These are phyloP conservation scores for Scaptomyza tumidula DNA, from an alignment of 2,888 invertebrate genomes.

Conservation along the genomic window DNA sequence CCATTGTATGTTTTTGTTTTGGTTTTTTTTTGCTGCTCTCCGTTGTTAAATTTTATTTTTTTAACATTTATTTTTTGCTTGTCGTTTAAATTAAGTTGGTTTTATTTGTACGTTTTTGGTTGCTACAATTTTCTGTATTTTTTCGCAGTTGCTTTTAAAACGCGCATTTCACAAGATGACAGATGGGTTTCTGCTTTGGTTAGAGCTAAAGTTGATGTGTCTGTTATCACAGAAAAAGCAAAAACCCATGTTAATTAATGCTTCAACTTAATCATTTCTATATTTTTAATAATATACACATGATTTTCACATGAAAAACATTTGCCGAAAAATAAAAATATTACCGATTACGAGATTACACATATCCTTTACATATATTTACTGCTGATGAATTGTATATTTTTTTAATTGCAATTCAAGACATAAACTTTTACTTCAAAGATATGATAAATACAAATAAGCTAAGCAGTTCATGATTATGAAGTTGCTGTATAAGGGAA, in stretches of 20 bases:
- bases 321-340: background rate
- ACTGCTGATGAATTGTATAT: background rate
- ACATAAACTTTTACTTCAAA: background rate
- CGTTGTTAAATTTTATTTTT: constrained; percentile 34
- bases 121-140: constrained; percentile 8
- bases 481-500: too few relatives aligned
- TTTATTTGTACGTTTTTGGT: constrained; percentile 29
- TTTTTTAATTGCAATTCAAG: too few relatives aligned
- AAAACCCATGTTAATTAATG: background rate
- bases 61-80: constrained; percentile 46
- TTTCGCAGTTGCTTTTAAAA: constrained; percentile 27
- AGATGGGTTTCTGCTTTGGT: constrained; percentile 36
- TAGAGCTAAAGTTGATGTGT: constrained; percentile 1
- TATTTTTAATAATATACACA: too few relatives aligned
- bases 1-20: constrained; percentile 53
- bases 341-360: background rate
- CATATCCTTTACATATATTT: background rate
- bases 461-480: too few relatives aligned
- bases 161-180: constrained; percentile 42
- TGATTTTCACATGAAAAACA: background rate
- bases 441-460: background rate
- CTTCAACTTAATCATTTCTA: background rate
- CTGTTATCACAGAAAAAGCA: background rate
- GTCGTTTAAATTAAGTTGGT: constrained; percentile 61
- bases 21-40: constrained; percentile 11